phyloP scores from a whole-genome alignment of 2,888 invertebrate species.

The Limnephilus rhombicus region DNA sequence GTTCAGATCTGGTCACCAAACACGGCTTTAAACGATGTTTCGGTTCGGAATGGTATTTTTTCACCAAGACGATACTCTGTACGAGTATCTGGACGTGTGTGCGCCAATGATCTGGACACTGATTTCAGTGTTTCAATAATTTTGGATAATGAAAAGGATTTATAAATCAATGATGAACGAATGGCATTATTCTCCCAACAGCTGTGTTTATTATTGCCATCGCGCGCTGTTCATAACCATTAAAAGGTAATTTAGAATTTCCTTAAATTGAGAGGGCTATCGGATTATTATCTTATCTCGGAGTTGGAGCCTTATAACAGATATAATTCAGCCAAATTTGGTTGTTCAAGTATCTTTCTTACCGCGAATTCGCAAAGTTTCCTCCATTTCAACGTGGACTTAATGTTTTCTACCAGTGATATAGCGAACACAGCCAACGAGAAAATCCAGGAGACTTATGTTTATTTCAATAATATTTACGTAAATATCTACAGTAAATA shows the following conservation, averaged over 20 bases:
- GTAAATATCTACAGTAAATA: too few relatives aligned
- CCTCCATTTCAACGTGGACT: neutral
- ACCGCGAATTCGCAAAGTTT: conserved; percentile 30
- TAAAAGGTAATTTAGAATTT: conserved; percentile 27
- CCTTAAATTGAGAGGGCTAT: conserved; percentile 16
- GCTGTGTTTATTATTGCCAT: neutral
- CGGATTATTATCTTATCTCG: conserved; percentile 30
- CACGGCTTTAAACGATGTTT: too few relatives aligned
- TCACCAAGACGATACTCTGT: too few relatives aligned
- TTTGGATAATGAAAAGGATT: neutral
- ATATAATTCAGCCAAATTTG: conserved; percentile 31
- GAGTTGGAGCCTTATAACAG: conserved; percentile 30
- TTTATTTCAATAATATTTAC: too few relatives aligned
- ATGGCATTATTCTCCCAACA: neutral
- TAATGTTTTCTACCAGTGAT: conserved; percentile 21
- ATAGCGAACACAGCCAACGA: neutral
- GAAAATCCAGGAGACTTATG: neutral
- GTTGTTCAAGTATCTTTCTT: conserved; percentile 12
- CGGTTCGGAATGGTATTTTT: too few relatives aligned
- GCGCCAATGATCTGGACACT: too few relatives aligned
- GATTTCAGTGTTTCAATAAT: neutral
- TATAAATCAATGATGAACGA: neutral
- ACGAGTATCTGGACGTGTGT: too few relatives aligned
- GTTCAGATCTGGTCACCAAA: too few relatives aligned
- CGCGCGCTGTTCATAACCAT: neutral